Percentiles rank a stretch among this genome's conserved stretches.
Evolutionary conservation across 1,140 invertebrate species (phyloP).

Genomic region (Bombus turneri): DNA sequence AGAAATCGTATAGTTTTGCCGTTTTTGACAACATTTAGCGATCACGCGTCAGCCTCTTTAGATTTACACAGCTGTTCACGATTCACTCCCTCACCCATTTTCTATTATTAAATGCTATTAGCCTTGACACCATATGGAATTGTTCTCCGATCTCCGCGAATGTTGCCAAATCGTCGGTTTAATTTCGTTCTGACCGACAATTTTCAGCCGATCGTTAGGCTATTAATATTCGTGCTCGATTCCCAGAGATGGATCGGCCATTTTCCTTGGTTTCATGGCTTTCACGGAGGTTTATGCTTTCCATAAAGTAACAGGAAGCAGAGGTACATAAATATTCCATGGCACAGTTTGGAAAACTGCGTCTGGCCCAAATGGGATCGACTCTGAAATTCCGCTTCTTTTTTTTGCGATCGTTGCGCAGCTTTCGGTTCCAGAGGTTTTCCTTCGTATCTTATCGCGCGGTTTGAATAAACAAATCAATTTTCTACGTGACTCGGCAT

Average conservation of each 20-base stretch:
- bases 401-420: neutral
- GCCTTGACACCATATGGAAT: slow-evolving; percentile 46
- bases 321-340: neutral
- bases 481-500: neutral
- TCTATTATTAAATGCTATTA: slow-evolving; percentile 49
- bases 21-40: neutral
- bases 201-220: neutral
- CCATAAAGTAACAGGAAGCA: neutral
- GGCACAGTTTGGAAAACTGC: neutral
- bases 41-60: neutral
- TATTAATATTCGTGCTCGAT: neutral
- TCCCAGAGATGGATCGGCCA: neutral
- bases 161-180: slow-evolving; percentile 30
- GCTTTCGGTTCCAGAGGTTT: neutral
- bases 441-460: neutral
- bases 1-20: neutral
- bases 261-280: neutral
- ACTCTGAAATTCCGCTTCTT: neutral
- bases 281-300: neutral
- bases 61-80: neutral
- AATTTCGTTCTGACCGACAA: neutral
- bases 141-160: neutral
- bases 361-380: neutral
- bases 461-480: neutral
- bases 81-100: slow-evolving; percentile 1